Conservation (phyloP, 2,888 invertebrate genomes). For the Odontothrips loti region DNA sequence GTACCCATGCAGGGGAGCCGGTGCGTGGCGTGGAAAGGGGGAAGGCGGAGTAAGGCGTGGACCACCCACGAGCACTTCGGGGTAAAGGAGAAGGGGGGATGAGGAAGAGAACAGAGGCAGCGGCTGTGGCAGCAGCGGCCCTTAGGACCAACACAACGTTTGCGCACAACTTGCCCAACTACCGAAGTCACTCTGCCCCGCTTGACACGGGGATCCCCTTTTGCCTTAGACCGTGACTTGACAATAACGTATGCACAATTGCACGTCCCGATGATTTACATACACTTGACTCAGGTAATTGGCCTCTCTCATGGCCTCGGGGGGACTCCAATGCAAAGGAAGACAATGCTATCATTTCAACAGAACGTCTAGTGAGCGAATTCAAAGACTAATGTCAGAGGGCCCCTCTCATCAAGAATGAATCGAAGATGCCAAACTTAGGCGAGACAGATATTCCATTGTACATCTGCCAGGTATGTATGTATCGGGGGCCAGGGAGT, state of each 20-base stretch:
- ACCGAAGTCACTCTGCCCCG: background rate
- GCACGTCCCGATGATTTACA: constrained; percentile 8
- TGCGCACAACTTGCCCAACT: constrained; percentile 1
- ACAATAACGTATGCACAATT: constrained; percentile 8
- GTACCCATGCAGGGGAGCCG: too few relatives aligned
- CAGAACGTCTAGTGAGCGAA: background rate
- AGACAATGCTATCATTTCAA: background rate
- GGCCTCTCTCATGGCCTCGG: background rate
- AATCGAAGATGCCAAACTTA: too few relatives aligned
- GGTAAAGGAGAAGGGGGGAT: background rate
- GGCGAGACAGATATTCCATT: too few relatives aligned
- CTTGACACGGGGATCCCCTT: background rate
- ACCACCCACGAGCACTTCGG: background rate
- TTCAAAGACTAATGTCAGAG: too few relatives aligned
- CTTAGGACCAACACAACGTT: background rate
- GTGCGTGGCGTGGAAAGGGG: background rate
- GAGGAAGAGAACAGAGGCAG: background rate
- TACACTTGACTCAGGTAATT: background rate
- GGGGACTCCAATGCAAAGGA: background rate
- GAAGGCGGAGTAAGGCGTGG: background rate
- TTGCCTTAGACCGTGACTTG: background rate
- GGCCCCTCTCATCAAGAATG: too few relatives aligned
- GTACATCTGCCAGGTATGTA: too few relatives aligned
- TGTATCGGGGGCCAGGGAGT: too few relatives aligned
- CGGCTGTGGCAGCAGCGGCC: background rate